Conservation (phyloP, 2,113 vertebrate species). For the Cnemophilus loriae region DNA sequence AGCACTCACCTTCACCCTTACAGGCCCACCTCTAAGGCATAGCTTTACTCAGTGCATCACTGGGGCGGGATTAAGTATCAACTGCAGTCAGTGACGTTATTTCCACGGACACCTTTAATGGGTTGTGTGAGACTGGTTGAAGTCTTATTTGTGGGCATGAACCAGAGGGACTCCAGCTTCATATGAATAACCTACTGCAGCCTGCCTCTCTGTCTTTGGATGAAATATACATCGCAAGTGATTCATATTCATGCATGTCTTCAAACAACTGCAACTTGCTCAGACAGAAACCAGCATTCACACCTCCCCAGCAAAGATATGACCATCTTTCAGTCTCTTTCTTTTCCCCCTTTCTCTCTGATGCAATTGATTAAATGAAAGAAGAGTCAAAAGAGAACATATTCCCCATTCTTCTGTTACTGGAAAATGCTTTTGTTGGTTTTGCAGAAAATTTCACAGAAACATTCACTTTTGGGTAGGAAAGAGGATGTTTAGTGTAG, state of each 20-base stretch:
- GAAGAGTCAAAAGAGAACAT: neutral
- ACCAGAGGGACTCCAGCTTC: neutral
- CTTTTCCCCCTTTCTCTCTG: neutral
- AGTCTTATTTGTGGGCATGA: neutral
- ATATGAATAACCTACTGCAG: neutral
- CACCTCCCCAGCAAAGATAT: neutral
- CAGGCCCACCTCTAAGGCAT: neutral
- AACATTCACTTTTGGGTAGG: neutral
- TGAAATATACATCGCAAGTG: conserved; percentile 43
- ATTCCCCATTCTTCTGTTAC: neutral
- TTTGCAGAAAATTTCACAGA: neutral
- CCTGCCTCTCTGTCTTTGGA: neutral
- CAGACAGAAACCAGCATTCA: neutral
- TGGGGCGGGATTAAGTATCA: neutral
- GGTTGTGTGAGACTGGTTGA: neutral
- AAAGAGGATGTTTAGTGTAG: neutral
- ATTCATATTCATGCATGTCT: neutral
- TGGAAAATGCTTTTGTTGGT: neutral
- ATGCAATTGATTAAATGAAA: neutral
- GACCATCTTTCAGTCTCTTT: neutral
- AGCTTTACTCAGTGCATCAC: neutral
- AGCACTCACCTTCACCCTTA: neutral
- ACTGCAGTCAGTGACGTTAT: neutral
- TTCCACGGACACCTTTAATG: neutral
- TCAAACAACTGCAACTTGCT: neutral